A percentile compares a stretch with the other conserved stretches of the same genome.
Evolutionary conservation across 2,797 vertebrate species (phyloP).

Genomic region (Chanos chanos): DNA sequence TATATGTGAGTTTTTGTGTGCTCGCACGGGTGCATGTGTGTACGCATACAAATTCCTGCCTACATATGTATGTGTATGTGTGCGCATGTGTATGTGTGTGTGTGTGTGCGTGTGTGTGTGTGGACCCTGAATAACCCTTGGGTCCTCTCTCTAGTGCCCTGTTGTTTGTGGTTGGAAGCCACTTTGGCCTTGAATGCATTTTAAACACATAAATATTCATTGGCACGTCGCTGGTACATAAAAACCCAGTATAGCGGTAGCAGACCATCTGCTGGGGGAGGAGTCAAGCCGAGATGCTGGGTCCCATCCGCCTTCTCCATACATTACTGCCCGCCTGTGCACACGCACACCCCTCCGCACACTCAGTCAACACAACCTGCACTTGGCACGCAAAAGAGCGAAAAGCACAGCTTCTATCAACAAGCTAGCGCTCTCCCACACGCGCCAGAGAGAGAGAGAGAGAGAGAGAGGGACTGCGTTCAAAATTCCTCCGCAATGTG

Average conservation of each 20-base stretch:
- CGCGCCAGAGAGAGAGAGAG: too few relatives aligned
- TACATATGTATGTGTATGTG: too few relatives aligned
- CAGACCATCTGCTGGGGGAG: constrained; percentile 71
- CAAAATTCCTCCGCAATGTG: too few relatives aligned
- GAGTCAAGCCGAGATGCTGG: constrained; percentile 62
- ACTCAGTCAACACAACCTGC: constrained; percentile 67
- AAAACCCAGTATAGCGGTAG: constrained; percentile 55
- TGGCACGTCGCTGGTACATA: constrained; percentile 56
- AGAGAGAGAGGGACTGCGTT: too few relatives aligned
- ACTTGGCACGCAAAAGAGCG: constrained; percentile 65
- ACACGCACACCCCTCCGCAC: constrained; percentile 56
- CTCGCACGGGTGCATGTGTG: not conserved
- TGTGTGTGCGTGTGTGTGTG: not conserved
- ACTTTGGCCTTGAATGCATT: constrained; percentile 63
- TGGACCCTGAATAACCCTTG: constrained; percentile 47
- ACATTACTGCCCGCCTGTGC: constrained; percentile 53
- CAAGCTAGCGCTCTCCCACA: too few relatives aligned
- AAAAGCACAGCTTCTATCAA: constrained; percentile 47
- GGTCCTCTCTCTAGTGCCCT: constrained; percentile 59
- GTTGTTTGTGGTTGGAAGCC: constrained; percentile 50
- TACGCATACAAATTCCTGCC: too few relatives aligned
- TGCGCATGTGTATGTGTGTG: not conserved
- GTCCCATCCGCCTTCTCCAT: constrained; percentile 59
- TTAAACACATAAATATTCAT: constrained; percentile 74
- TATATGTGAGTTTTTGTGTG: not conserved